These are phyloP conservation scores for Trypoxylus dichotomus DNA, from an alignment of 1,140 invertebrate species.

Conservation along the genomic window DNA sequence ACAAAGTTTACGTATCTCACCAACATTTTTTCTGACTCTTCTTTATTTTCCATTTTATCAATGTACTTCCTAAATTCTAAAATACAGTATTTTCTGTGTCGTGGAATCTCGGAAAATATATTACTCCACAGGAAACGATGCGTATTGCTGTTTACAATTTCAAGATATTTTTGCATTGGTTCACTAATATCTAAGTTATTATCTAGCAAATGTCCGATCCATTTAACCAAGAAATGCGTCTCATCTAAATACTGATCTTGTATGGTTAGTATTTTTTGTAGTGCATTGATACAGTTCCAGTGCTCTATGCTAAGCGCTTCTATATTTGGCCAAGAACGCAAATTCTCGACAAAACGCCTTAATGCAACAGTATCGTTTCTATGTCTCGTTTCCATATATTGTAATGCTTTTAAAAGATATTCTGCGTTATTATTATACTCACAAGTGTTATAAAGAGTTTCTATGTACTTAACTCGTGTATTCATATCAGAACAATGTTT, in stretches of 20 bases:
- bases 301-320: neutral
- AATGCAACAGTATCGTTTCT: neutral
- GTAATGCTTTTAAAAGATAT: neutral
- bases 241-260: neutral
- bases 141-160: neutral
- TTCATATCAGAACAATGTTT: constrained; percentile 20
- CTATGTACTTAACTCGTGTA: neutral
- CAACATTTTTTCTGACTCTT: neutral
- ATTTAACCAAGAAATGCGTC: neutral
- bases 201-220: neutral
- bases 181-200: neutral
- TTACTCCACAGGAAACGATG: neutral
- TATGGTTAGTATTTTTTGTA: neutral
- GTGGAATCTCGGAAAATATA: neutral
- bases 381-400: neutral
- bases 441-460: neutral
- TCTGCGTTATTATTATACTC: neutral
- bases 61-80: neutral
- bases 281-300: neutral
- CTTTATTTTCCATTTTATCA: neutral
- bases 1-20: neutral
- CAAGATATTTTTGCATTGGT: neutral
- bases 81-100: neutral
- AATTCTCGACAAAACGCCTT: neutral
- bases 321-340: neutral